Evolutionary conservation across 2,888 invertebrate species (phyloP).

Genomic region (Aporophyla lueneburgensis): DNA sequence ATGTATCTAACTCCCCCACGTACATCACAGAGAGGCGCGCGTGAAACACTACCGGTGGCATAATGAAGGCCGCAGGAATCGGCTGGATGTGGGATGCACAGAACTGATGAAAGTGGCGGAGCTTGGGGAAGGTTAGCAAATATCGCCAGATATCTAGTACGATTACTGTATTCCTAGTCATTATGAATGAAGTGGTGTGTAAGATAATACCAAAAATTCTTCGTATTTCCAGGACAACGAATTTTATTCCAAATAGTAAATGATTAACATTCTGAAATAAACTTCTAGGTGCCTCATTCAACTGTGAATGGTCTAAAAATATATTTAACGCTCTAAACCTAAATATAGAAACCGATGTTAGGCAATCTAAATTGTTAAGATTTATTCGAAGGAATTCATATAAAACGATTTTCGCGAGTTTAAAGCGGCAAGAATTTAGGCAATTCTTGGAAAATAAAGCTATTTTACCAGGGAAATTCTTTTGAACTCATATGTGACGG

Average conservation of each 20-base stretch:
- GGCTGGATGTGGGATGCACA: no score
- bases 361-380: conserved; percentile 3
- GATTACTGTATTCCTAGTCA: background rate
- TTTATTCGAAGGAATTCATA: conserved; percentile 29
- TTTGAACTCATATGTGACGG: background rate
- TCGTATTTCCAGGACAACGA: background rate
- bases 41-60: no score
- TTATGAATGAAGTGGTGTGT: background rate
- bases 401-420: conserved; percentile 7
- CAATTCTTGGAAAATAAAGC: conserved; percentile 15
- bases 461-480: conserved; percentile 18
- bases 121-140: background rate
- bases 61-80: no score
- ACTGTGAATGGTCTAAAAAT: background rate
- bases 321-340: background rate
- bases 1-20: no score
- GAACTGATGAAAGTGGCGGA: no score
- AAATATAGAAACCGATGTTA: background rate
- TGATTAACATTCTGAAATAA: background rate
- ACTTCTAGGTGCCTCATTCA: background rate
- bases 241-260: background rate
- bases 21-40: no score
- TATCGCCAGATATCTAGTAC: background rate
- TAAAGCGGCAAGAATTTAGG: conserved; percentile 6
- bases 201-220: background rate